Conservation (phyloP, 2,888 invertebrate species). For the Drosophila falleni region DNA sequence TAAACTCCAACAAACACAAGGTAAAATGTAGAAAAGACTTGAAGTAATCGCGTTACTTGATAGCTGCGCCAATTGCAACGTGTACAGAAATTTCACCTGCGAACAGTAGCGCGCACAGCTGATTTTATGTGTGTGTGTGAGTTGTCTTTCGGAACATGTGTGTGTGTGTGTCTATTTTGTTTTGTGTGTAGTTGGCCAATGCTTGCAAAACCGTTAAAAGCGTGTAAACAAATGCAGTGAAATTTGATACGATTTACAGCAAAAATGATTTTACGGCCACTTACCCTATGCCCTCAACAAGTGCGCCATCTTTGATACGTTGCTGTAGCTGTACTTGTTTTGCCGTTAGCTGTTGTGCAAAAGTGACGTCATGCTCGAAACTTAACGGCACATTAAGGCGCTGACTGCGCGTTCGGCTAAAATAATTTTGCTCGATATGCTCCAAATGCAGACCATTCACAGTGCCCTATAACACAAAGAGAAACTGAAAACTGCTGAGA, state of each 20-base stretch:
- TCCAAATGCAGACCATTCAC: constrained; percentile 86
- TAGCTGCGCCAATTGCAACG: constrained; percentile 48
- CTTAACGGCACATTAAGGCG: constrained; percentile 84
- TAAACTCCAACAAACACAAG: constrained; percentile 42
- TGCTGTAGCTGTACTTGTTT: constrained; percentile 77
- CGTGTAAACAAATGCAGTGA: constrained; percentile 76
- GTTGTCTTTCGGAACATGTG: background rate
- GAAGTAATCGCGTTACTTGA: background rate
- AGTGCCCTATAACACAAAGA: constrained; percentile 83
- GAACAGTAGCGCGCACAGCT: constrained; percentile 67
- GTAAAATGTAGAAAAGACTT: constrained; percentile 42
- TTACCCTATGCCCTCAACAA: constrained; percentile 80
- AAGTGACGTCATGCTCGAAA: constrained; percentile 85
- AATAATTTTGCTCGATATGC: constrained; percentile 86
- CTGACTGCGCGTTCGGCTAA: constrained; percentile 86
- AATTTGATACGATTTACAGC: constrained; percentile 57
- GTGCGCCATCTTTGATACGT: constrained; percentile 73
- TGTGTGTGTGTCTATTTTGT: constrained; percentile 14
- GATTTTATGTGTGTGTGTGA: constrained; percentile 45
- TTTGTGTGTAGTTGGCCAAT: constrained; percentile 44
- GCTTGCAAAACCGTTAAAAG: constrained; percentile 65
- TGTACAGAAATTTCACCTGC: constrained; percentile 73
- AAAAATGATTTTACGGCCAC: constrained; percentile 40
- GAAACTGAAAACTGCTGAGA: constrained; percentile 4
- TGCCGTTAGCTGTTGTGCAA: constrained; percentile 63